These are phyloP conservation scores for Philotrypesis tridentata DNA, from an alignment of 1,140 invertebrate genomes.

Conservation along the genomic window DNA sequence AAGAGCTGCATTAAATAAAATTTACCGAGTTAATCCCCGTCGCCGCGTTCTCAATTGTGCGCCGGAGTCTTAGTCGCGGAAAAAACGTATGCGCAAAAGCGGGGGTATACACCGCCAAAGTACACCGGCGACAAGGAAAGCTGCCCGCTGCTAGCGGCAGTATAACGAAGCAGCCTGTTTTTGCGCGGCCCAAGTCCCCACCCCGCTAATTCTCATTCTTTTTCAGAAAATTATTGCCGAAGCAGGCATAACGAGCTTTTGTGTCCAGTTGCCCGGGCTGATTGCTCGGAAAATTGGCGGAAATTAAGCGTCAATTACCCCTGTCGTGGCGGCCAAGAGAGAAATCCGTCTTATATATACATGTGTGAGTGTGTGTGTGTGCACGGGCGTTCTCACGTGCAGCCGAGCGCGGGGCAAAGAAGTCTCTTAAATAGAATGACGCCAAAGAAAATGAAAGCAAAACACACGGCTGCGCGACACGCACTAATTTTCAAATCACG, in stretches of 20 bases:
- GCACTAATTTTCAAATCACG: neutral
- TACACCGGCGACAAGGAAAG: too few relatives aligned
- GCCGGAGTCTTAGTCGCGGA: neutral
- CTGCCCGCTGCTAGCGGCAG: too few relatives aligned
- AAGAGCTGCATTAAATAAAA: conserved; percentile 47
- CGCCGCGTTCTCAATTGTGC: neutral
- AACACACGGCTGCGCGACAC: neutral
- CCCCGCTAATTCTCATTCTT: neutral
- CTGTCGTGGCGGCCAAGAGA: neutral
- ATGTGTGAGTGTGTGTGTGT: too few relatives aligned
- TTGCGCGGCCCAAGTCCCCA: too few relatives aligned
- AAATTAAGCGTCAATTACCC: neutral
- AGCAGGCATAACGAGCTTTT: neutral
- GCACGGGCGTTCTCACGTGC: neutral
- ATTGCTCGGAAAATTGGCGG: neutral
- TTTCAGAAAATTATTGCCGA: neutral
- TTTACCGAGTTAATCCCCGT: conserved; percentile 38
- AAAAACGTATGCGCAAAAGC: neutral
- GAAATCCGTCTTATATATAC: neutral
- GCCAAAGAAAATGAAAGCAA: neutral
- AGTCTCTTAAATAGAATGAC: too few relatives aligned
- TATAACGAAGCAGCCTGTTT: too few relatives aligned
- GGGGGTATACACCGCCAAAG: too few relatives aligned
- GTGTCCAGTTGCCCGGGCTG: neutral
- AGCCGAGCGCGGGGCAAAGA: too few relatives aligned